These are phyloP conservation scores for Eilema depressum DNA, from an alignment of 2,888 invertebrate genomes.

Conservation along the genomic window DNA sequence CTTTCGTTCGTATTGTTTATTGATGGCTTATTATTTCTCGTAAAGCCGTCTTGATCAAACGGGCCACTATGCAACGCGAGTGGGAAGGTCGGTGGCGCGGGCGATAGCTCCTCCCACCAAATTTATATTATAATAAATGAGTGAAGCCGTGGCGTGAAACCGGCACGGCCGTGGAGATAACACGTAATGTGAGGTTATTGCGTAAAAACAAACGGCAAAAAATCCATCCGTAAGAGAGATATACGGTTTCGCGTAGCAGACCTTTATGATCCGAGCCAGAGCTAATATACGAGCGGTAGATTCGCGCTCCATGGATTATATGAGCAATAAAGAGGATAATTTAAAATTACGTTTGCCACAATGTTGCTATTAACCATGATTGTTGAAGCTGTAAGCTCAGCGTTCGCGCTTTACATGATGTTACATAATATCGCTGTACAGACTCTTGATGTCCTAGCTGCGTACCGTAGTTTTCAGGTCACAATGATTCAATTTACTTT, in stretches of 20 bases:
- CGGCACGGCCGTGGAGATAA: constrained; percentile 79
- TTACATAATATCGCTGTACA: constrained; percentile 42
- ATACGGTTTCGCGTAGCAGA: constrained; percentile 73
- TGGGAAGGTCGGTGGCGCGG: constrained; percentile 77
- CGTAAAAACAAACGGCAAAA: constrained; percentile 83
- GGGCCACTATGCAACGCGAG: constrained; percentile 63
- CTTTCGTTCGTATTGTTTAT: constrained; percentile 67
- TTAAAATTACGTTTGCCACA: constrained; percentile 77
- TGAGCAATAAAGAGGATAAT: constrained; percentile 80
- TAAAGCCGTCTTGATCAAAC: constrained; percentile 81
- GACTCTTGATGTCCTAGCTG: constrained; percentile 23
- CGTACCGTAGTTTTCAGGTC: constrained; percentile 46
- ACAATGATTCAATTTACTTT: constrained; percentile 55
- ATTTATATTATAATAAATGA: constrained; percentile 85
- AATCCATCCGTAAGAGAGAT: constrained; percentile 73
- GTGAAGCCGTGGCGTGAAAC: constrained; percentile 74
- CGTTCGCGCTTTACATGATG: constrained; percentile 44
- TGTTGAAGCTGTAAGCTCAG: constrained; percentile 58
- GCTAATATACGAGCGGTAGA: constrained; percentile 76
- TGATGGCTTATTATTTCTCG: constrained; percentile 60
- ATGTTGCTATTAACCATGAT: constrained; percentile 74
- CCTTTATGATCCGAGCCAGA: constrained; percentile 76
- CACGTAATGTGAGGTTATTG: constrained; percentile 80
- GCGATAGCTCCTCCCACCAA: constrained; percentile 82
- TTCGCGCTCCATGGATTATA: constrained; percentile 76